Evolutionary conservation across 2,888 invertebrate species (phyloP), one percentile per base, ranked within the genome.

Genomic region (Plebejus argus): DNA sequence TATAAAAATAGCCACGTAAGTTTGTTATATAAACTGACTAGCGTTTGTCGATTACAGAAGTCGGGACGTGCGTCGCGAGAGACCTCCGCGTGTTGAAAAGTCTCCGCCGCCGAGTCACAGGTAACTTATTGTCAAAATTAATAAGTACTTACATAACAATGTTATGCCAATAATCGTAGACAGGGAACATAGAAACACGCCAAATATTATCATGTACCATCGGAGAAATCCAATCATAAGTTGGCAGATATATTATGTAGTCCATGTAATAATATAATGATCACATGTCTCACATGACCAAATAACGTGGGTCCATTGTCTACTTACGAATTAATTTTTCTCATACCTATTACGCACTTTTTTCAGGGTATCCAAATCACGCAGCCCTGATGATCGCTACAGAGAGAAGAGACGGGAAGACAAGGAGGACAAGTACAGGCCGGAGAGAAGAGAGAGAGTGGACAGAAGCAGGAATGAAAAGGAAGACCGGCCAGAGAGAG

Each of bases 21-120:
- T 53, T 53, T 74, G 53, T 79, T 45, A 5, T 4, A 76, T 28
- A 79, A 45, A 80, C 76, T 75, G 28, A 45, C 49, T 76, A 56
- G 58, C 70, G 28, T 77, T 85, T 85, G 78, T 89, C 87, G 83
- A 79, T 88, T 87, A 77, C 90, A 92, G 92, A 83, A 81, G 85
- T 78, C 88, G 92, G 2, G 92, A 92, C 5, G 83, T 82, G 77
- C 90, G 89, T 35, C 88, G 90, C 12, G 91, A 91, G 79, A 87
- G 90, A 78, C 83, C 86, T 77, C 82, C 79, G 76, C 85, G 90
- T 77, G 79, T 83, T 1, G 91, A 89, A 3, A 89, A 89, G 80
- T 86, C 86, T 4, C 79, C 79, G 33, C 72, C 72, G 6, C 78
- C 83, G 3, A 78, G 82, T 7, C 82, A 70, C n/a, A 84, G 84